Conservation (phyloP, 2,797 vertebrate genomes). For the Pipistrellus pipistrellus region DNA sequence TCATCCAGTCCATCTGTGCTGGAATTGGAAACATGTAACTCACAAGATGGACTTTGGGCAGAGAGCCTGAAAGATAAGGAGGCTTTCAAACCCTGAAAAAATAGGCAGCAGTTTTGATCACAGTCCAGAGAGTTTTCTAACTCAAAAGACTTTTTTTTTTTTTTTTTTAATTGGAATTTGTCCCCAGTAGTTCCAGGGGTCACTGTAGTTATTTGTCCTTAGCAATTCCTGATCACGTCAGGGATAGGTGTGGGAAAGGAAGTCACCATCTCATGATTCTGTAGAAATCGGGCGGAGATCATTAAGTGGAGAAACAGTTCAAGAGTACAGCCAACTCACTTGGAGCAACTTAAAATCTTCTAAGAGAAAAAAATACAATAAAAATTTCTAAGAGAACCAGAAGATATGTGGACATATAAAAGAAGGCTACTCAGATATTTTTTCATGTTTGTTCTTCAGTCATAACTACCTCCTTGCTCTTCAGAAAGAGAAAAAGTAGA, state of each 20-base stretch:
- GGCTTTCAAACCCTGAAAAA: constrained; percentile 51
- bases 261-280: neutral
- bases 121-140: constrained; percentile 74
- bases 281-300: neutral
- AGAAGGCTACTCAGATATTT: neutral
- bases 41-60: constrained; percentile 58
- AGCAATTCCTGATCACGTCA: constrained; percentile 5
- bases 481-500: neutral
- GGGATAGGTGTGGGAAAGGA: neutral
- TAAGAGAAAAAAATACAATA: neutral
- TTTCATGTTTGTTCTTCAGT: constrained; percentile 40
- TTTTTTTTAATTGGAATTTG: neutral
- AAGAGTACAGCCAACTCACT: neutral
- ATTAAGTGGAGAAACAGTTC: constrained; percentile 27
- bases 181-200: neutral
- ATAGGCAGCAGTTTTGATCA: neutral
- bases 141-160: constrained; percentile 37
- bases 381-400: neutral
- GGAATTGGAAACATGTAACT: constrained; percentile 63
- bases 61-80: constrained; percentile 59
- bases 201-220: constrained; percentile 23
- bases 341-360: neutral
- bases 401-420: neutral
- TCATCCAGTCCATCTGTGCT: constrained; percentile 68
- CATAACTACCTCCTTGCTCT: constrained; percentile 15